phyloP scores from a whole-genome alignment of 2,797 vertebrate genomes.

The Acanthornis magna region DNA sequence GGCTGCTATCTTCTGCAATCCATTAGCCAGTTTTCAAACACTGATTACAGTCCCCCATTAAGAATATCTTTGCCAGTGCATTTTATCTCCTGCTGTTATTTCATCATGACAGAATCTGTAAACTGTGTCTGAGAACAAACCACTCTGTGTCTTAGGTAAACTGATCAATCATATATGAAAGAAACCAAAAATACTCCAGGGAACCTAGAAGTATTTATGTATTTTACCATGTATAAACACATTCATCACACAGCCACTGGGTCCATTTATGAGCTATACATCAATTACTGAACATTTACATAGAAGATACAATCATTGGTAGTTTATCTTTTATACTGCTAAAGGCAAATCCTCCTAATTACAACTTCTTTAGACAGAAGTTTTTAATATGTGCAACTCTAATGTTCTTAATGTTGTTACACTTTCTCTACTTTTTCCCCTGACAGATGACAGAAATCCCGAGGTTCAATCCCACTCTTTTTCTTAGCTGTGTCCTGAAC shows the following conservation, averaged over 20 bases:
- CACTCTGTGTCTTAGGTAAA: neutral
- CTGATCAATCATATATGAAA: conserved; percentile 10
- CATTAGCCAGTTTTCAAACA: conserved; percentile 12
- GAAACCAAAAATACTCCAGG: neutral
- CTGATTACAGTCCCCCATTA: neutral
- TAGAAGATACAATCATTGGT: neutral
- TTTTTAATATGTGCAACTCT: neutral
- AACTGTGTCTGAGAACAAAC: conserved; percentile 28
- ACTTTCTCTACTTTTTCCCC: neutral
- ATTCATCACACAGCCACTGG: conserved; percentile 9
- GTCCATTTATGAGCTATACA: conserved; percentile 7
- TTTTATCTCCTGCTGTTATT: conserved; percentile 2
- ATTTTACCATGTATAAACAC: neutral
- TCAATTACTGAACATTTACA: conserved; percentile 49
- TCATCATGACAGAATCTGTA: neutral
- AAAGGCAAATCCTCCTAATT: conserved; percentile 12
- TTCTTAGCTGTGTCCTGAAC: neutral
- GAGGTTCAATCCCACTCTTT: neutral
- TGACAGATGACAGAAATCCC: neutral
- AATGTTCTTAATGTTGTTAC: neutral
- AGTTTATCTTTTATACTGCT: conserved; percentile 15
- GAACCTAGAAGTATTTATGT: neutral
- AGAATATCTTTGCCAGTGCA: neutral
- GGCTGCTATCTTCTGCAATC: neutral
- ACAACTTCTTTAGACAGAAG: neutral